Percentiles rank a stretch among this genome's conserved stretches.
Evolutionary conservation across 2,113 vertebrate species (phyloP).

Genomic region (Platichthys flesus): DNA sequence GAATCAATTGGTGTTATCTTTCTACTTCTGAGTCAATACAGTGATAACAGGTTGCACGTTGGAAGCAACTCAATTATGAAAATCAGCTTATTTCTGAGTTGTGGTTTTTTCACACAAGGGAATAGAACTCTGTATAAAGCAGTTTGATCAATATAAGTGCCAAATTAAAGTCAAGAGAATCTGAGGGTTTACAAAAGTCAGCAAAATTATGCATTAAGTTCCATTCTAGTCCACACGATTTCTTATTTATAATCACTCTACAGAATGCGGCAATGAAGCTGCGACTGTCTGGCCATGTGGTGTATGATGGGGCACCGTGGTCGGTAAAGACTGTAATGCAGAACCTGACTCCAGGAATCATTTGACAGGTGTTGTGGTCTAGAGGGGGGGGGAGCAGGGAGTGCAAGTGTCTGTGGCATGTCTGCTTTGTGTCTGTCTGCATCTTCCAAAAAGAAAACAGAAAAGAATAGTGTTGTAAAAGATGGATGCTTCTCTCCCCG

Average conservation of each 20-base stretch:
- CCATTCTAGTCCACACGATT: conserved; percentile 20
- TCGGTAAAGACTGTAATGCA: conserved; percentile 43
- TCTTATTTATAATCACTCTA: conserved; percentile 25
- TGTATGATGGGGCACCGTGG: conserved; percentile 56
- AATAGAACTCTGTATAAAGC: neutral
- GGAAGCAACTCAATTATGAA: neutral
- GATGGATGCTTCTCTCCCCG: conserved; percentile 21
- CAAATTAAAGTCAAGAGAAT: conserved; percentile 1
- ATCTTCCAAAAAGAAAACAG: conserved; percentile 43
- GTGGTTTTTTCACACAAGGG: neutral
- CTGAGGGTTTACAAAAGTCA: neutral
- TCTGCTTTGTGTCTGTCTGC: conserved; percentile 76
- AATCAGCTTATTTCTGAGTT: neutral
- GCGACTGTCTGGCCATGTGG: conserved; percentile 20
- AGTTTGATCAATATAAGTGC: neutral
- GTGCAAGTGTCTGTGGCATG: conserved; percentile 69
- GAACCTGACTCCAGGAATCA: conserved; percentile 70
- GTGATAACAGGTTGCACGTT: neutral
- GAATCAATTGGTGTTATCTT: neutral
- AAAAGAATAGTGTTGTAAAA: conserved; percentile 14
- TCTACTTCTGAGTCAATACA: neutral
- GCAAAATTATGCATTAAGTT: conserved; percentile 14
- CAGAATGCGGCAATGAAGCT: conserved; percentile 30
- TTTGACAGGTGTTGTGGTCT: conserved; percentile 67
- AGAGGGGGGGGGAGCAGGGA: conserved; percentile 59